Evolutionary conservation across 2,113 vertebrate genomes (phyloP), one percentile per base, ranked within the genome.

Genomic region (Podiceps cristatus): DNA sequence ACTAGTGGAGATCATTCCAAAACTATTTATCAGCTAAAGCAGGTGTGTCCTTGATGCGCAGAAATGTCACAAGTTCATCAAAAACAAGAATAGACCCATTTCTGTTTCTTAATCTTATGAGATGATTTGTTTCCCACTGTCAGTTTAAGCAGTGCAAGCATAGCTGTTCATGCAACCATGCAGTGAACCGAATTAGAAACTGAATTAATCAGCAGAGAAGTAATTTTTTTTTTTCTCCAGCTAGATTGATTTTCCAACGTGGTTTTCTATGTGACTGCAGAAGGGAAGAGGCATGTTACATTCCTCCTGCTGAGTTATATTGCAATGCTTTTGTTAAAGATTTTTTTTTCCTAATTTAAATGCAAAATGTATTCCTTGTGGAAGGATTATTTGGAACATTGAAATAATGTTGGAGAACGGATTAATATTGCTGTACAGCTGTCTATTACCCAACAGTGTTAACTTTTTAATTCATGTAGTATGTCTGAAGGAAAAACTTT

Each of bases 1-100:
- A 99, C 99, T 0, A 98, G 98, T 24, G 98, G 98, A 1, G 99
- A 99, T 98, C 99, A 99, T 97, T 98, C 98, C 6, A 99, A 99
- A 97, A 98, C 98, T 53, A 98, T 99, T 76, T 98, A 97, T 97
- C 99, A 99, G 82, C 98, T 99, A 86, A 98, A 99, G 97, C 99
- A 99, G 98, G 99, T 99, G 50, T 44, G 98, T 97, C 40, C 28
- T 75, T 64, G 18, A 19, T 82, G 56, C 27, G 27, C 47, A 59
- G 33, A 78, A 79, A 23, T 56, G 23, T 45, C 87, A 52, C 29
- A 74, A 47, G 42, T 53, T 93, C 28, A 45, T 78, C 63, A 77
- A 25, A 92, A 92, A 77, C 29, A 63, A 44, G 16, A 78, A 83
- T 8, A 3, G 33, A 23, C 9, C 2, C 25, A 2, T 40, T 66